Percentiles rank a stretch among this genome's conserved stretches.
Conservation (phyloP, 2,888 invertebrate genomes). For the Azorinus chamasolen region DNA sequence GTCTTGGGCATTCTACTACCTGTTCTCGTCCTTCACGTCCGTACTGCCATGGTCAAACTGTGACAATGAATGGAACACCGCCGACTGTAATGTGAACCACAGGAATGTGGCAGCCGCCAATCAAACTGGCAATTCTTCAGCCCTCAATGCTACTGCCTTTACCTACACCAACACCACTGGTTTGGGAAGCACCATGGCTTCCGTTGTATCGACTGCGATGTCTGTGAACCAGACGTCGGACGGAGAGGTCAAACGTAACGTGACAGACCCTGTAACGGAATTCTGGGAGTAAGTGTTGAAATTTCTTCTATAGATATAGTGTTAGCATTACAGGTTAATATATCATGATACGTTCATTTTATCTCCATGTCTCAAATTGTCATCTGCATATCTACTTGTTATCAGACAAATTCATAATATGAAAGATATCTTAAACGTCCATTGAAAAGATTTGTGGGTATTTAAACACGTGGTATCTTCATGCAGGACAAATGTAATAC, state of each 20-base stretch:
- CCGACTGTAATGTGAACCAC: constrained; percentile 80
- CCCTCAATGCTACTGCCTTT: neutral
- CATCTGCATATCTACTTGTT: too few species aligned
- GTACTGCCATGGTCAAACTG: constrained; percentile 93
- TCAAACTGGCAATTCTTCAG: neutral
- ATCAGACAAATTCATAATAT: too few species aligned
- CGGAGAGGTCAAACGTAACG: constrained; percentile 2
- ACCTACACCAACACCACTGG: constrained; percentile 13
- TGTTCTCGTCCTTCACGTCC: constrained; percentile 90
- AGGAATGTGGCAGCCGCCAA: constrained; percentile 26
- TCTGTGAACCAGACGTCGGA: neutral
- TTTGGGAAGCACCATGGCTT: constrained; percentile 79
- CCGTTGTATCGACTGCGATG: neutral
- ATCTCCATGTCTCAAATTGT: too few species aligned
- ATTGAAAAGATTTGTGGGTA: too few species aligned
- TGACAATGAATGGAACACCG: constrained; percentile 93
- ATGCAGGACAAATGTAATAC: too few species aligned
- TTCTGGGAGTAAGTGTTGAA: constrained; percentile 87
- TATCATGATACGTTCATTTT: too few species aligned
- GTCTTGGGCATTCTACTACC: constrained; percentile 93
- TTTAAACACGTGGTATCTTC: too few species aligned
- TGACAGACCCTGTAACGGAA: constrained; percentile 81
- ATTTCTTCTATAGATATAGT: too few species aligned
- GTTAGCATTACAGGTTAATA: too few species aligned
- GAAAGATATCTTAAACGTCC: too few species aligned